Conservation (phyloP, 2,888 invertebrate species). For the Dione juno region DNA sequence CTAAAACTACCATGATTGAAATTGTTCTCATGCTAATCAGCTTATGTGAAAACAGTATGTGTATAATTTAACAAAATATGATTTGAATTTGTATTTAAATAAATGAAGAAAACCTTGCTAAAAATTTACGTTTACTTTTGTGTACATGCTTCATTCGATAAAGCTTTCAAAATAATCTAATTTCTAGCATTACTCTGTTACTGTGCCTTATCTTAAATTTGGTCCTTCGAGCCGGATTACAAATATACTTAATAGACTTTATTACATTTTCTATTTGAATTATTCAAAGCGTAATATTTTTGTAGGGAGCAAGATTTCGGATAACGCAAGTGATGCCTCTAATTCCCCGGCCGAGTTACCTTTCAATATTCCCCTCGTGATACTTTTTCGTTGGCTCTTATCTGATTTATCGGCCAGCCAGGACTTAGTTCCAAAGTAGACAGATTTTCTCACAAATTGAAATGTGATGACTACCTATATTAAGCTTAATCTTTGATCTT, state of each 20-base stretch:
- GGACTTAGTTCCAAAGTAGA: slow-evolving; percentile 23
- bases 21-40: too few relatives aligned
- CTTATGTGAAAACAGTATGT: too few relatives aligned
- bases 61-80: too few relatives aligned
- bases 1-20: too few relatives aligned
- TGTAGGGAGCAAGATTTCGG: slow-evolving; percentile 19
- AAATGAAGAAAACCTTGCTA: neutral
- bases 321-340: slow-evolving; percentile 30
- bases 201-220: neutral
- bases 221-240: neutral
- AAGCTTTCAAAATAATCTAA: neutral
- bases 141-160: neutral
- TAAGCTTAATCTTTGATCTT: slow-evolving; percentile 27
- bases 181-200: neutral
- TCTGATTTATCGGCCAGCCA: slow-evolving; percentile 41
- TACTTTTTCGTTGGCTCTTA: slow-evolving; percentile 42
- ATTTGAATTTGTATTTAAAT: too few relatives aligned
- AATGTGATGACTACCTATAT: slow-evolving; percentile 27
- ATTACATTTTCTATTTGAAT: slow-evolving; percentile 14
- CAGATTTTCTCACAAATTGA: slow-evolving; percentile 31
- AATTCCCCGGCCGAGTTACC: slow-evolving; percentile 30
- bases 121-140: neutral
- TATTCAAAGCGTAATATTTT: slow-evolving; percentile 26
- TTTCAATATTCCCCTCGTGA: slow-evolving; percentile 43
- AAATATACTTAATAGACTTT: slow-evolving; percentile 3